A percentile compares a stretch with the other conserved stretches of the same genome.
These are phyloP conservation scores for Phasia obesa DNA, from an alignment of 2,888 invertebrate genomes.

Conservation along the genomic window DNA sequence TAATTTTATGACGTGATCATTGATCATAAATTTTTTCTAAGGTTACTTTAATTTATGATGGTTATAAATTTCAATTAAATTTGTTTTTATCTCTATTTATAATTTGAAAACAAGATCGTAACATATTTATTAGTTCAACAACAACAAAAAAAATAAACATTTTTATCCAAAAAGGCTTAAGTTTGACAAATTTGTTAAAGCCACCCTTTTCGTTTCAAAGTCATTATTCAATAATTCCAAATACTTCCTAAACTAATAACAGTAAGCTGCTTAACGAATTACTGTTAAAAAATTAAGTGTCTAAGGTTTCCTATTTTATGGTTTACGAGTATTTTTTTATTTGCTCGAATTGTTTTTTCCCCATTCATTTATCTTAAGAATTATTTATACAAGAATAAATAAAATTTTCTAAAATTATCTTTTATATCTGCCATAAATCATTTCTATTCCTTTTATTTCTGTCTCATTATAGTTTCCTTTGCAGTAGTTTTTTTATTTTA, in stretches of 20 bases:
- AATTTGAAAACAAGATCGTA: neutral
- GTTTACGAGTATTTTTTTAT: neutral
- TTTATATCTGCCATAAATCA: constrained; percentile 22
- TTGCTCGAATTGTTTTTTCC: neutral
- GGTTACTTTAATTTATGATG: constrained; percentile 36
- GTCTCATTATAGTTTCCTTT: constrained; percentile 7
- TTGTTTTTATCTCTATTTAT: neutral
- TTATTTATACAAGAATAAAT: neutral
- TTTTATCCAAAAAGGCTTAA: too few relatives aligned
- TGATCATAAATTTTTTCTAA: neutral
- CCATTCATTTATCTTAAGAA: neutral
- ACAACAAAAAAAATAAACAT: neutral
- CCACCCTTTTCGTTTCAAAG: neutral
- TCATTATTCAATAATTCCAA: neutral
- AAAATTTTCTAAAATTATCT: constrained; percentile 1
- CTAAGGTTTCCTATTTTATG: neutral
- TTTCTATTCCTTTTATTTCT: constrained; percentile 5
- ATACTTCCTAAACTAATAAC: neutral
- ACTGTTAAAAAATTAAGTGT: too few relatives aligned
- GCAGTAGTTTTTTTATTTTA: neutral
- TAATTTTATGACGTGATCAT: constrained; percentile 8
- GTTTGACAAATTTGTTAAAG: too few relatives aligned
- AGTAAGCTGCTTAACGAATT: too few relatives aligned
- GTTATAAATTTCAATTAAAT: constrained; percentile 46
- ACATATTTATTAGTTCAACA: too few relatives aligned